Evolutionary conservation across 2,113 vertebrate genomes (phyloP).

Genomic region (Oplegnathus fasciatus): DNA sequence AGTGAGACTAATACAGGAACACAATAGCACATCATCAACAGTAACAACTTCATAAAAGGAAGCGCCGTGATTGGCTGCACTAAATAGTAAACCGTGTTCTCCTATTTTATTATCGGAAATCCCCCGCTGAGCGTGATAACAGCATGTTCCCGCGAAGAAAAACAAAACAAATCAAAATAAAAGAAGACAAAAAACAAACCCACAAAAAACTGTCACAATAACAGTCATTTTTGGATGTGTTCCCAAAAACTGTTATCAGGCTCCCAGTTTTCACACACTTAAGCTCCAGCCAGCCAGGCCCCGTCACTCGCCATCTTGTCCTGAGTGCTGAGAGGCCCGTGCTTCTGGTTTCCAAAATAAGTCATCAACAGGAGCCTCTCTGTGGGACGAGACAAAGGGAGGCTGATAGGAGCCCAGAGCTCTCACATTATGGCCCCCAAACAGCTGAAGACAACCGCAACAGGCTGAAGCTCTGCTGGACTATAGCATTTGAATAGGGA

Average conservation of each 20-base stretch:
- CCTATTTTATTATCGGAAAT: constrained; percentile 43
- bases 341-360: constrained; percentile 86
- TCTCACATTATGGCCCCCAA: constrained; percentile 79
- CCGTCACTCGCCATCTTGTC: constrained; percentile 85
- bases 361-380: constrained; percentile 83
- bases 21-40: constrained; percentile 54
- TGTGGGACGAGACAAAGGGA: constrained; percentile 73
- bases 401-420: constrained; percentile 76
- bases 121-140: constrained; percentile 35
- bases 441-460: constrained; percentile 83
- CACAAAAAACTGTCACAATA: constrained; percentile 57
- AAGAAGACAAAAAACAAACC: constrained; percentile 32
- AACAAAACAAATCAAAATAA: constrained; percentile 48
- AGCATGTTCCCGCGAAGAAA: constrained; percentile 28
- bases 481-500: constrained; percentile 69
- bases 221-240: constrained; percentile 69
- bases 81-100: constrained; percentile 31
- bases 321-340: constrained; percentile 81
- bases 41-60: constrained; percentile 53
- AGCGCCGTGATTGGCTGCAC: constrained; percentile 30
- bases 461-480: constrained; percentile 70
- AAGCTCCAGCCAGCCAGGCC: constrained; percentile 79
- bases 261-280: constrained; percentile 85
- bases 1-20: constrained; percentile 55
- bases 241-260: constrained; percentile 85